Evolutionary conservation across 2,797 vertebrate genomes (phyloP), one percentile per base, ranked within the genome.

Genomic region (Oreochromis grahami): DNA sequence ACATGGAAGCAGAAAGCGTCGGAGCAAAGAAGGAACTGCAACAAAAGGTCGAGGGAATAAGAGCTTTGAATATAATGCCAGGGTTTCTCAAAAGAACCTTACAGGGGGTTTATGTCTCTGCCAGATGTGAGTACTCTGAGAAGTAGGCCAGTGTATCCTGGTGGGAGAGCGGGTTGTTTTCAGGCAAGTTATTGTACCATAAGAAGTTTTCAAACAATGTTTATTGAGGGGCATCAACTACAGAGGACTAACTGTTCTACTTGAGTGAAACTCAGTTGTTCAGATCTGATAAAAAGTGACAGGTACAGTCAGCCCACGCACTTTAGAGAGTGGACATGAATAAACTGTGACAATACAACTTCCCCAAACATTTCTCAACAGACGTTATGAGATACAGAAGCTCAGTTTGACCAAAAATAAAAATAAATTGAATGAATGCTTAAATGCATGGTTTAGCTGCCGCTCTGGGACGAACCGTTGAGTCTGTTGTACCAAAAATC

Each of bases 141-240:
- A 93, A 90, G 87, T 88, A 88, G 88, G 78, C 84, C 87, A 88
- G 48, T 19, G 77, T 41, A 21, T 86, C 55, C 77, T 83, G 65
- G 68, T 76, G 77, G 85, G 85, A 79, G 60, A 77, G 56, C 3
- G 74, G 70, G 74, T 80, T 91, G 80, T 90, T 89, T 89, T 80
- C 81, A 87, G 82, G 53, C 7, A 3, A 41, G 78, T 11, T 79
- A 82, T 88, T 89, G 84, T 87, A 65, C 74, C 34, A 78, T 51
- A 43, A 74, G 72, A 84, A 65, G 76, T 78, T 72, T 85, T 89
- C 38, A 55, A 43, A 77, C 50, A 17, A 51, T 84, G 82, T 24
- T 76, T 41, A 76, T 5, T 48, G 68, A 72, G 68, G 43, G 43
- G 29, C 77, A 17, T 34, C 76, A 50, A 13, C 70, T 50, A 50